Conservation (phyloP, 1,140 invertebrate genomes). For the Bombus waltoni region DNA sequence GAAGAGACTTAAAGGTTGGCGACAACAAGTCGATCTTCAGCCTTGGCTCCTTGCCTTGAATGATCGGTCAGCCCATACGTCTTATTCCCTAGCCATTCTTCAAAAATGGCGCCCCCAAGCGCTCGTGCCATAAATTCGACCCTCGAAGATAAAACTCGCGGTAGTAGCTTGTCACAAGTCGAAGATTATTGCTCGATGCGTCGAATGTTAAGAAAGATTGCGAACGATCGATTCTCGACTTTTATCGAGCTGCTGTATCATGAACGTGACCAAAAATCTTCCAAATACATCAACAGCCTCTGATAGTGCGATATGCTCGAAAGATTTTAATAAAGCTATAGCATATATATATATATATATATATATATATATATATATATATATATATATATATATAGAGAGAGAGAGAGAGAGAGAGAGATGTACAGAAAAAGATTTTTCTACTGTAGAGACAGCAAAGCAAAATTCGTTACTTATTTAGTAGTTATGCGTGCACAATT, state of each 20-base stretch:
- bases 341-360: too few species aligned
- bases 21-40: conserved; percentile 6
- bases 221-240: background rate
- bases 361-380: too few species aligned
- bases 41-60: background rate
- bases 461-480: conserved; percentile 26
- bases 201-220: background rate
- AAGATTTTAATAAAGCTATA: background rate
- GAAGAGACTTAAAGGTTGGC: background rate
- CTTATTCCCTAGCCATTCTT: background rate
- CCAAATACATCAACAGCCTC: background rate
- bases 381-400: too few species aligned
- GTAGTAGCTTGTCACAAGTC: background rate
- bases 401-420: too few species aligned
- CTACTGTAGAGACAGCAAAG: background rate
- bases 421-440: background rate
- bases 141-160: background rate
- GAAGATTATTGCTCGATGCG: background rate
- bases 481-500: conserved; percentile 19
- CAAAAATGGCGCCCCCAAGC: background rate
- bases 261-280: background rate
- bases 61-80: conserved; percentile 1
- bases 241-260: background rate
- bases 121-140: background rate
- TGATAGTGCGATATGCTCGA: background rate